Evolutionary conservation across 1,140 invertebrate genomes (phyloP), one percentile per base, ranked within the genome.

Genomic region (Drosophila nebulosa): DNA sequence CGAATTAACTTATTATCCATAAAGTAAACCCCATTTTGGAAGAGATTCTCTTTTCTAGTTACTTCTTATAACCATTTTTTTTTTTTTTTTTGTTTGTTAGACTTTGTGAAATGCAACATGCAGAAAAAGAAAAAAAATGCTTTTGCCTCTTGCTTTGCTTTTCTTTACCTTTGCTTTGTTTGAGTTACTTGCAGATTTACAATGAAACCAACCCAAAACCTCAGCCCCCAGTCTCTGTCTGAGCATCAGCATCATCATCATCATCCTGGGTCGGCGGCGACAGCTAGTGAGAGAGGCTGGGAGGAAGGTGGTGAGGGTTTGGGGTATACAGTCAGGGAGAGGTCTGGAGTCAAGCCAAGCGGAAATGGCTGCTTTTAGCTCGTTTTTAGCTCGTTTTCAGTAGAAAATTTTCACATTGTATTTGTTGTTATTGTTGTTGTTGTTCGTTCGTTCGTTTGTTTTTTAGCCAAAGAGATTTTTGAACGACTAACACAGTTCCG

Each of bases 1-100:
- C 81, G 83, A 88, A 86, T 86, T 86, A 86, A 78, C 78, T 74
- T 88, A 86, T 86, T 86, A 86, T 81, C 83, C 81, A 78, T 88
- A 88, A 88, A 88, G 81, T 81, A 88, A 86, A 88, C 83, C 78
- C 75, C 81, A 88, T 85, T 85, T 85, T 81, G 64, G 63, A 73
- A 72, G 74, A 64, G 76, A 66, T 81, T 79, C 67, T 74, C 14
- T 46, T 46, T 46, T 21, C 7, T 46, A 46, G 39, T 21, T 21
- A 21, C 39, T 42, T 42, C 39, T 18, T 42, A 2, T 42, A 42
- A 16, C 14, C 16, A 46, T 21, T 46, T 46, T 39, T 36, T 36
- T 39, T 3, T 46, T 46, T 21, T 21, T 46, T 46, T 39, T 36
- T 36, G 16, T 3, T 46, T 46, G 16, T 46, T 46, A 6, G 18